phyloP scores from a whole-genome alignment of 2,888 invertebrate species.

The Sinelater perroti region DNA sequence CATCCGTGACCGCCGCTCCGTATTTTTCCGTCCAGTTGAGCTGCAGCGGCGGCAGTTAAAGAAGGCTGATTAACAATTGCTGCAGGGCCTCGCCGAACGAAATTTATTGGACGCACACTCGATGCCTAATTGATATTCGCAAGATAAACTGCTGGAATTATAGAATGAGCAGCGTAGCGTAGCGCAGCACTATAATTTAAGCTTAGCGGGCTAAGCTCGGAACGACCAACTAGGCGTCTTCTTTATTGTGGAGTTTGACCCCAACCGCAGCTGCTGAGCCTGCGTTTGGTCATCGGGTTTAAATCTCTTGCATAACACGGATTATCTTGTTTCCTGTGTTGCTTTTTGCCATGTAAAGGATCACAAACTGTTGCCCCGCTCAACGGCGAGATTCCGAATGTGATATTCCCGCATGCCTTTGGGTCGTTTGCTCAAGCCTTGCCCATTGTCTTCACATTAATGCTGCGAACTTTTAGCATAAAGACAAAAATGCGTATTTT shows the following conservation, averaged over 20 bases:
- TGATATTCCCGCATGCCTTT: too few relatives aligned
- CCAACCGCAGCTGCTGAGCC: conserved; percentile 55
- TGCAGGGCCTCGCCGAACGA: conserved; percentile 4
- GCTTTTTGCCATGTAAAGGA: conserved; percentile 13
- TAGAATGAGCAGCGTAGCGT: conserved; percentile 43
- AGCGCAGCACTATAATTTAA: conserved; percentile 54
- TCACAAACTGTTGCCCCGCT: too few relatives aligned
- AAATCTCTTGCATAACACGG: conserved; percentile 31
- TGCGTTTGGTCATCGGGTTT: conserved; percentile 42
- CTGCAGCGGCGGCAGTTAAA: conserved; percentile 9
- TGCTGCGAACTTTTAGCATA: too few relatives aligned
- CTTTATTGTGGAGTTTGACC: conserved; percentile 55
- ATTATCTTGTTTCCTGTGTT: conserved; percentile 24
- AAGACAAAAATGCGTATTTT: too few relatives aligned
- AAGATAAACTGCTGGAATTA: conserved; percentile 50
- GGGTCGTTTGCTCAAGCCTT: too few relatives aligned
- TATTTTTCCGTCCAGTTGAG: too few relatives aligned
- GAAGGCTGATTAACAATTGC: conserved; percentile 18
- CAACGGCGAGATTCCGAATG: too few relatives aligned
- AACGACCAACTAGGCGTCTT: conserved; percentile 53
- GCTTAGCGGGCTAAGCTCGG: conserved; percentile 54
- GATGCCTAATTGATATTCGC: conserved; percentile 52
- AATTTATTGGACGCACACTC: conserved; percentile 34
- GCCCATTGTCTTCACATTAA: too few relatives aligned
- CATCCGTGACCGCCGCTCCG: too few relatives aligned